These are phyloP conservation scores for Odocoileus hemionus DNA, from an alignment of 2,113 vertebrate species.

Conservation along the genomic window DNA sequence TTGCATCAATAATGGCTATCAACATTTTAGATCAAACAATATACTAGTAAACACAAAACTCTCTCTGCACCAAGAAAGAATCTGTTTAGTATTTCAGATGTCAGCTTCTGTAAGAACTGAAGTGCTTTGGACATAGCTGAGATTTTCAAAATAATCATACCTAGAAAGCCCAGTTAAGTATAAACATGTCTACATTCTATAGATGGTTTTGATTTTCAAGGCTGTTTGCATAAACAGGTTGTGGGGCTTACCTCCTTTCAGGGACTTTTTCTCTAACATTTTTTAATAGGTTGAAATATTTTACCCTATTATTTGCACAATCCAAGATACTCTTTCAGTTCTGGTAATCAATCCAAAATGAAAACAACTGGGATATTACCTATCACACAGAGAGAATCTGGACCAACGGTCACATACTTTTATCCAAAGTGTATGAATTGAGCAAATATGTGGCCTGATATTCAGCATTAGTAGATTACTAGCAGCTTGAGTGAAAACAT, in stretches of 20 bases:
- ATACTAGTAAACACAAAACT: not conserved
- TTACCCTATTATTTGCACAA: not conserved
- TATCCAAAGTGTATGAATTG: not conserved
- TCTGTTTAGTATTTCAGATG: not conserved
- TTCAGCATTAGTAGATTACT: not conserved
- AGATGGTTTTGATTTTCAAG: not conserved
- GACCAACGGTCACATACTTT: not conserved
- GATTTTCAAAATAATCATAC: constrained; percentile 24
- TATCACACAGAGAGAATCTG: not conserved
- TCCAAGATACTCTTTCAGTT: not conserved
- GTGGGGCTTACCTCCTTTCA: not conserved
- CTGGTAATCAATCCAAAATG: not conserved
- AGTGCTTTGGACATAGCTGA: constrained; percentile 7
- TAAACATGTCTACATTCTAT: constrained; percentile 3
- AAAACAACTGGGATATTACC: not conserved
- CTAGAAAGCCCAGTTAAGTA: not conserved
- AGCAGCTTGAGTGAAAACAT: not conserved
- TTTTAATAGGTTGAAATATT: not conserved
- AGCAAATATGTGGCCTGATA: not conserved
- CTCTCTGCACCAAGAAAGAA: not conserved
- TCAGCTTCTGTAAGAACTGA: not conserved
- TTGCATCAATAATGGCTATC: not conserved
- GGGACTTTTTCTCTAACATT: not conserved
- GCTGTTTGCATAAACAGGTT: not conserved
- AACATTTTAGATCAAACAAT: not conserved